Base-by-base conservation (phyloP, 2,113 vertebrate genomes). In the Mastomys natalensis region DNA sequence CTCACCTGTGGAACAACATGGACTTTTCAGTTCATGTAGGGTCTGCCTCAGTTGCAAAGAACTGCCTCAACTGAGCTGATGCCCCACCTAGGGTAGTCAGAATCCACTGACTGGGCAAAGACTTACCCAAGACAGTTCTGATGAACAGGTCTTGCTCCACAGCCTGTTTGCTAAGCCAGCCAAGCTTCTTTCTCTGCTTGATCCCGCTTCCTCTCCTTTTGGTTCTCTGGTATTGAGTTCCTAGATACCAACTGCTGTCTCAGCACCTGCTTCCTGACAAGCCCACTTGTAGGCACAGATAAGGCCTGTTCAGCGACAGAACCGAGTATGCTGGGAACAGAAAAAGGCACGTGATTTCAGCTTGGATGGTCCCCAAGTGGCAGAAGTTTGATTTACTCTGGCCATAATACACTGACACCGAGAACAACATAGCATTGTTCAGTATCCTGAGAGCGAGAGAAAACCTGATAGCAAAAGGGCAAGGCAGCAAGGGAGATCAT, bases 321-420 rank as follows among this genome's bases (percentile, higher is more conserved):
- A 24, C 34, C 62, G 87, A 85, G 43, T 74, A 10, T 53, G 16
- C 9, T 66, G 91, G 43, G 12, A 91, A 40, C 13, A 93, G 48
- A 90, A 93, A 97, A 94, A 51, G 5, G 16, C 40, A 87, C 60
- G 15, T 55, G 53, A 92, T 58, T 84, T 95, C 34, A 88, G n/a
- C 73, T 43, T 93, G 68, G 43, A n/a, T n/a, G 40, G 73, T 70
- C 68, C n/a, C 88, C 62, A 87, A 95, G 64, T 43, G n/a, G 74
- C 31, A 86, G 37, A 95, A 90, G 37, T 21, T 85, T 97, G 60
- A 84, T 88, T 95, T 92, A 21, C 45, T 88, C 43, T 92, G 43
- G 45, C 76, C 76, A 74, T 55, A 90, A 53, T 66, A 90, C 40
- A 87, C 62, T 92, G 51, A 31, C 51, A 76, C 85, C 77, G n/a